These are phyloP conservation scores for Epiblema foenella DNA, from an alignment of 2,888 invertebrate genomes.

Conservation along the genomic window DNA sequence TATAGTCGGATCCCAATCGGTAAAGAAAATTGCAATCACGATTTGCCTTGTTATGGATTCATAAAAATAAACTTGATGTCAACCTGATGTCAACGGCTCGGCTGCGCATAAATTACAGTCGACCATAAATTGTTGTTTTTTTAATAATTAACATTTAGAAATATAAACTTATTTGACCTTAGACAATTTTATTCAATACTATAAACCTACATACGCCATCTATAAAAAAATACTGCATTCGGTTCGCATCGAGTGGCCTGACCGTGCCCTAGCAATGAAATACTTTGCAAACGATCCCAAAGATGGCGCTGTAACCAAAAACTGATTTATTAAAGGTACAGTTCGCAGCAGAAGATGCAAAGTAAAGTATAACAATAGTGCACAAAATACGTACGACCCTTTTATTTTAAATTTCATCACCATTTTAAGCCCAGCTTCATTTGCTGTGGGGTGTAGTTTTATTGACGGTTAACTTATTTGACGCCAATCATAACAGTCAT, in stretches of 20 bases:
- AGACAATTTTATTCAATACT: too few species aligned
- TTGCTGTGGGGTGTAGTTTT: background rate
- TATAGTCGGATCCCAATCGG: too few species aligned
- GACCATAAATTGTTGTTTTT: too few species aligned
- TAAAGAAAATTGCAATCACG: too few species aligned
- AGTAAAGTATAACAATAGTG: background rate
- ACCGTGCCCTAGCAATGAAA: background rate
- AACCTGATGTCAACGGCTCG: too few species aligned
- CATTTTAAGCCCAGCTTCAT: background rate
- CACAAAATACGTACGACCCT: too few species aligned
- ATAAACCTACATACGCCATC: background rate
- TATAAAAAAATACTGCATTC: background rate
- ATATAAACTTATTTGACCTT: too few species aligned
- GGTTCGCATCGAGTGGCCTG: background rate
- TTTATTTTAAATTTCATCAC: background rate
- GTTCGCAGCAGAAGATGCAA: background rate
- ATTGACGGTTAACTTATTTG: background rate
- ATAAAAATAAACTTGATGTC: too few species aligned
- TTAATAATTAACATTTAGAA: too few species aligned
- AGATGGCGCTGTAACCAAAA: constrained; percentile 46
- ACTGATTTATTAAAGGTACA: background rate
- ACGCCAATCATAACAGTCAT: too few species aligned
- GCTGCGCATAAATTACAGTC: too few species aligned
- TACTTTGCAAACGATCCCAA: constrained; percentile 3
- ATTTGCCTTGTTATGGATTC: too few species aligned